Evolutionary conservation across 2,888 invertebrate genomes (phyloP), one percentile per base, ranked within the genome.

Genomic region (Unio pictorum): DNA sequence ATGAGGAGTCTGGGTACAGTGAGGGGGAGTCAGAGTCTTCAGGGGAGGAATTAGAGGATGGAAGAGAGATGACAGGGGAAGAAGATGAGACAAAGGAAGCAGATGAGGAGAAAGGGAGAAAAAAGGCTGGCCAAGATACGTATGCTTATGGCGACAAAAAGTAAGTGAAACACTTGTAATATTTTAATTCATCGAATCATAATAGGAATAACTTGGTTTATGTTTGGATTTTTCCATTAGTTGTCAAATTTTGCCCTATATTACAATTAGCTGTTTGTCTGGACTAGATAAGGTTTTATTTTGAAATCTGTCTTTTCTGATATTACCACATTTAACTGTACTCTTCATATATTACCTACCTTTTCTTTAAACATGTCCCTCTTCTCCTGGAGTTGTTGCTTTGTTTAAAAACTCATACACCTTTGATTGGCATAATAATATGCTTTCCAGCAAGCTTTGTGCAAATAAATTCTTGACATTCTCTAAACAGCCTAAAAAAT

Each of bases 61-160:
- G 7, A 74, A 69, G 5, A 74, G 74, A 30, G 68, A 69, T 7
- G 69, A 70, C 28, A 30, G 60, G 65, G 71, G 62, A 67, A 64
- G n/a, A 54, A 54, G 64, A 64, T 18, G 54, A 34, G 8, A 54
- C 45, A 34, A 45, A 20, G 64, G 45, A 64, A 64, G 28, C 45
- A 55, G n/a, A 45, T 5, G 62, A 72, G 26, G 78, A 78, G 15
- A 71, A 71, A 20, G 76, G 69, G 55, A 73, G 70, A 20, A 74
- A 74, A 28, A 68, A 70, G 54, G 55, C 30, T 34, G 61, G 18
- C n/a, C 72, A 61, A 59, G 67, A 72, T 58, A 68, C 64, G 65
- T 74, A 68, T 74, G 74, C 73, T 26, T 76, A 77, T 59, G 61
- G 61, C n/a, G 54, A 62, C 20, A 68, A 55, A 58, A 59, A 68